Evolutionary conservation across 2,113 vertebrate species (phyloP), one percentile per base, ranked within the genome.

Genomic region (Xenopus borealis): DNA sequence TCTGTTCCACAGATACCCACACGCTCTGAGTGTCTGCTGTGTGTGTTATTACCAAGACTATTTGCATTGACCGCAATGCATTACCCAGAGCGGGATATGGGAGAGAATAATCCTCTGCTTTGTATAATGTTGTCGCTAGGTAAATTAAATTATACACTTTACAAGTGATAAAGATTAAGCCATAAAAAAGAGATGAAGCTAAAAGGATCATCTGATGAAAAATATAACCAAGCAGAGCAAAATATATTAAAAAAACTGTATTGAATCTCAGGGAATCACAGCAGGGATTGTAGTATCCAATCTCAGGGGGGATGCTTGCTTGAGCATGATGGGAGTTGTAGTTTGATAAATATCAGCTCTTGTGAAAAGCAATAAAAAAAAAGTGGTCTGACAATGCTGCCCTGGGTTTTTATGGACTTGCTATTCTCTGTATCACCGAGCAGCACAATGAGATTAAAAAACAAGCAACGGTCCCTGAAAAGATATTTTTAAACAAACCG

Each of bases 51-150:
- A 70, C 59, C 61, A 45, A 62, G 67, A 20, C 59, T 77, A 70
- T 70, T 70, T 69, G 67, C 74, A 70, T 77, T 63, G 58, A 23
- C 66, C 66, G 64, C 69, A 64, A 70, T 62, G 30, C n/a, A 46
- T 73, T 73, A 66, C 63, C 40, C 44, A 73, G 52, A 73, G 50
- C 58, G 4, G 20, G 63, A 59, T 58, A 59, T 16, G 50, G 14
- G 19, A 52, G 47, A 44, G 27, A 62, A 58, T 62, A 75, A 62
- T 62, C 73, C 73, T 74, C 45, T 40, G 55, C 67, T 68, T 68
- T 18, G 67, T 68, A 62, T 33, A 68, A 62, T 62, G 67, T 61
- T 27, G 66, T 47, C 64, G 7, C 53, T 33, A 45, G 14, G 19
- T 52, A 44, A 44, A 75, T 44, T 59, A 62, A 68, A 68, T 64